Conservation (phyloP, 2,888 invertebrate genomes). For the Keiferia lycopersicella region DNA sequence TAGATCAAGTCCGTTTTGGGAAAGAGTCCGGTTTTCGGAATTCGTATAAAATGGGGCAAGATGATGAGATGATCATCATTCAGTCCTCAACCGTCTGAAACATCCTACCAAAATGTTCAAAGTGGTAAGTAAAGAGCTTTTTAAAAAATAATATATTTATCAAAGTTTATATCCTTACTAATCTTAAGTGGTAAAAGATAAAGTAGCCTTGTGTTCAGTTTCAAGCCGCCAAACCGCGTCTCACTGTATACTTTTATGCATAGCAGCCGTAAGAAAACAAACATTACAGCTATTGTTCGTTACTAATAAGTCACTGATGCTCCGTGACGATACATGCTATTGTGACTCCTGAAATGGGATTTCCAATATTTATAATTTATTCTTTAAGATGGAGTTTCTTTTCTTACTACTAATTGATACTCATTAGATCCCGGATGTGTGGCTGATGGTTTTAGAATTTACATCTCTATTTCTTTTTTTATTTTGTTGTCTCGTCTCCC, state of each 20-base stretch:
- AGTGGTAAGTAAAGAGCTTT: conserved; percentile 37
- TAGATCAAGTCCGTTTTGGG: conserved; percentile 31
- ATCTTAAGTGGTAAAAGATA: background rate
- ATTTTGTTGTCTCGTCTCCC: background rate
- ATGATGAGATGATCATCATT: conserved; percentile 38
- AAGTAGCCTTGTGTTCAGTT: too few relatives aligned
- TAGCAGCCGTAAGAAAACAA: conserved; percentile 3
- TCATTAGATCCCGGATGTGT: conserved; percentile 17
- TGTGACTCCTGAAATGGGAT: background rate
- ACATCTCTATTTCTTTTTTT: conserved; percentile 2
- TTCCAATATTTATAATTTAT: background rate
- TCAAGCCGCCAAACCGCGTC: too few relatives aligned
- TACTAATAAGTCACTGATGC: background rate
- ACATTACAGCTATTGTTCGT: background rate
- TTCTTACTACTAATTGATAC: background rate
- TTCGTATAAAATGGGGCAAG: conserved; percentile 38
- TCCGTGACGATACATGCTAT: background rate
- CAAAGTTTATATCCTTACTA: too few relatives aligned
- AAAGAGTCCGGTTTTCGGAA: conserved; percentile 37
- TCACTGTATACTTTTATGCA: background rate
- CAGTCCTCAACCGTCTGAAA: conserved; percentile 36
- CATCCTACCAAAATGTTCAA: conserved; percentile 39
- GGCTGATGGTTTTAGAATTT: background rate
- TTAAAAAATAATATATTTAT: background rate
- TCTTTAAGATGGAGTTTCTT: conserved; percentile 13